Base-by-base conservation (phyloP, 2,797 vertebrate species). In the Heterohyrax brucei region DNA sequence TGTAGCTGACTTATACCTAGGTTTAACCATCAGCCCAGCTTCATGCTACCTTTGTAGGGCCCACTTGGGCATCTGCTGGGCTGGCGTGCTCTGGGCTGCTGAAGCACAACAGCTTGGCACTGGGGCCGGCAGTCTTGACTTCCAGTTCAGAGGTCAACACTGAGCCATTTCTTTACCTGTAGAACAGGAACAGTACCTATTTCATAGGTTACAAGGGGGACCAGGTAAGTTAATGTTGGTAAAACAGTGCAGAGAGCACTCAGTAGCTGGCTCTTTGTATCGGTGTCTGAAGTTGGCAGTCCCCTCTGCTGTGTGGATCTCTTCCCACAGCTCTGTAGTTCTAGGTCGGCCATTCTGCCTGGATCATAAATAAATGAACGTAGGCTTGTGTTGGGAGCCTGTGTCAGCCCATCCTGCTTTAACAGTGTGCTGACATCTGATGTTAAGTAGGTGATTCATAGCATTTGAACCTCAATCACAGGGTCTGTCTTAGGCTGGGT, bases 61-160 rank as follows among this genome's bases (percentile, higher is more conserved):
- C 44, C 26, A 39, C 14, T 3, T 0, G 0, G 0, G 10, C 0
- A 0, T 28, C 88, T 30, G 33, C 44, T 39, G 0, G 3, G 80
- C 61, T 19, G 3, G 28, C 0, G 1, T 0, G n/a, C 30, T 2
- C 72, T 10, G 18, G 21, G 64, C 61, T 46, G 0, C 4, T 4
- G 2, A 10, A 2, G 7, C 24, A 28, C 9, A 5, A 28, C 18
- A 18, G 50, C 72, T 72, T 14, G 26, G 56, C 3, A 14, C 19
- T 3, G 0, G 26, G 21, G 9, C 1, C 8, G 39, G 50, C 2
- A 1, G 64, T 39, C 18, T 70, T 16, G 30, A 14, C 12, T 30
- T 21, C 19, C n/a, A 9, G 8, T 72, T 8, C 19, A 72, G 16
- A 39, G 18, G 12, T 44, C 33, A 0, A 79, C 13, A 13, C 30